phyloP scores from a whole-genome alignment of 1,140 invertebrate genomes.

The Watersipora subatra region DNA sequence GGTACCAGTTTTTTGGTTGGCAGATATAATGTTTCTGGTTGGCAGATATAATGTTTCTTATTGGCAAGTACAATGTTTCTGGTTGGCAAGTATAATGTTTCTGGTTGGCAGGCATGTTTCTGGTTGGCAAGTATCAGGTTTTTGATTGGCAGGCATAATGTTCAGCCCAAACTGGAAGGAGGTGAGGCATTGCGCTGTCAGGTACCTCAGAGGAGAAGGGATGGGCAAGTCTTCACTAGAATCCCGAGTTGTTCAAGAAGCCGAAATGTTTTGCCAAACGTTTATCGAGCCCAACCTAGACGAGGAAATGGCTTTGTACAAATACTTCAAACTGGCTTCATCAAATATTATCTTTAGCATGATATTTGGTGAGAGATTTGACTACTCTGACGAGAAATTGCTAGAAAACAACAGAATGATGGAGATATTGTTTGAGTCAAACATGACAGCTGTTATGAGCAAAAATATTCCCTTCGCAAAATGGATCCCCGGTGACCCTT shows the following conservation, averaged over 20 bases:
- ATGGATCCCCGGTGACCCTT: not conserved
- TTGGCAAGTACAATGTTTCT: too few relatives aligned
- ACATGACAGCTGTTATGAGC: not conserved
- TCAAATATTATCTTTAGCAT: not conserved
- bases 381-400: not conserved
- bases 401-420: not conserved
- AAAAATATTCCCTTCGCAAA: not conserved
- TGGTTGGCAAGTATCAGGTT: too few relatives aligned
- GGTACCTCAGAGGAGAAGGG: not conserved
- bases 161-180: not conserved
- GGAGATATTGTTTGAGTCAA: not conserved
- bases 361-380: not conserved
- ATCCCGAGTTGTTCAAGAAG: not conserved
- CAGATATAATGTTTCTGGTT: too few relatives aligned
- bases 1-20: too few relatives aligned
- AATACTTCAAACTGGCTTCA: not conserved
- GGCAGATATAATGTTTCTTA: too few relatives aligned
- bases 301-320: not conserved
- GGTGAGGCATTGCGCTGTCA: not conserved
- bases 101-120: too few relatives aligned
- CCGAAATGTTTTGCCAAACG: not conserved
- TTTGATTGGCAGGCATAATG: not conserved
- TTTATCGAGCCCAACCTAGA: not conserved
- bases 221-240: not conserved
- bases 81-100: too few relatives aligned